These are phyloP conservation scores for Azorinus chamasolen DNA, from an alignment of 2,888 invertebrate species.

Conservation along the genomic window DNA sequence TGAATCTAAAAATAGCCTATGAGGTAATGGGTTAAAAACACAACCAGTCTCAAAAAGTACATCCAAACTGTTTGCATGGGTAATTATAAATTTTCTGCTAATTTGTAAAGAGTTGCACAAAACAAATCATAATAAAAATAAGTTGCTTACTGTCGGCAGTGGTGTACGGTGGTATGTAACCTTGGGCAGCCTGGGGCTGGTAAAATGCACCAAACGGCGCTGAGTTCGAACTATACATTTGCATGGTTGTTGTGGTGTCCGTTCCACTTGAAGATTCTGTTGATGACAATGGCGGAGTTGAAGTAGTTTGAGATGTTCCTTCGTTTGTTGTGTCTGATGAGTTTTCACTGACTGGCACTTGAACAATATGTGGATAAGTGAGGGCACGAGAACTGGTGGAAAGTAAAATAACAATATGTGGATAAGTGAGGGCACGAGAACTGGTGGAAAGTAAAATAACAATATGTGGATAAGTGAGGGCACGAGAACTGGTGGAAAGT, in stretches of 20 bases:
- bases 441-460: slow-evolving; percentile 24
- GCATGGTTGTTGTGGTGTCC: slow-evolving; percentile 44
- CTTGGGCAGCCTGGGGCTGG: slow-evolving; percentile 40
- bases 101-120: no score
- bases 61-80: no score
- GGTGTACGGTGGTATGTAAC: slow-evolving; percentile 54
- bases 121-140: no score
- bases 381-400: slow-evolving; percentile 51
- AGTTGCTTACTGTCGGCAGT: slow-evolving; percentile 48
- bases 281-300: slow-evolving; percentile 29
- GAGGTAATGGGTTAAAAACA: no score
- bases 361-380: slow-evolving; percentile 51
- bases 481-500: slow-evolving; percentile 45
- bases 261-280: slow-evolving; percentile 16
- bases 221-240: slow-evolving; percentile 44
- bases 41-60: no score
- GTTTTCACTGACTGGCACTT: slow-evolving; percentile 36
- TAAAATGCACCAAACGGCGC: slow-evolving; percentile 49
- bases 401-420: background rate
- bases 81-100: no score
- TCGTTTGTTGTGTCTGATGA: slow-evolving; percentile 42
- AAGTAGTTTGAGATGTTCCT: slow-evolving; percentile 26
- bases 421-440: no score
- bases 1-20: no score
- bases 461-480: slow-evolving; percentile 45